These are phyloP conservation scores for Dendrolimus kikuchii DNA, from an alignment of 1,140 invertebrate species.

Conservation along the genomic window DNA sequence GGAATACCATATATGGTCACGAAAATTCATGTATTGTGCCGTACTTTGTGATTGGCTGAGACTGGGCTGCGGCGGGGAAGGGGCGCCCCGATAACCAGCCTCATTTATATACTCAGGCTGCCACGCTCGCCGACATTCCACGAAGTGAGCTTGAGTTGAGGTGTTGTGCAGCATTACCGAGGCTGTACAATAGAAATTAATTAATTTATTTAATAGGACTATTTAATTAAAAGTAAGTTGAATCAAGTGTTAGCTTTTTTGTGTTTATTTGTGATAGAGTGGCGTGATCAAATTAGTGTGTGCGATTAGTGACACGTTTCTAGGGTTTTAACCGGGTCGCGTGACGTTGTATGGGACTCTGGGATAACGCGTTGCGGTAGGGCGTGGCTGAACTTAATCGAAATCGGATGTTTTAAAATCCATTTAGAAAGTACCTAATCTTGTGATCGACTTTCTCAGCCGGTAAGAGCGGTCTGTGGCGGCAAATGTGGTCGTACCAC, in stretches of 20 bases:
- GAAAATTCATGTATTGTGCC: slow-evolving; percentile 55
- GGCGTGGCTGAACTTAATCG: slow-evolving; percentile 45
- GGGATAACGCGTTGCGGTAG: slow-evolving; percentile 64
- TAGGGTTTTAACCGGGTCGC: slow-evolving; percentile 23
- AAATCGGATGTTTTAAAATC: slow-evolving; percentile 11
- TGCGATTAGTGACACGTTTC: slow-evolving; percentile 56
- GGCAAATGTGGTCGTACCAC: slow-evolving; percentile 28
- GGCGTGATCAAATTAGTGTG: slow-evolving; percentile 38
- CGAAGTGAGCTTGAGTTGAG: slow-evolving; percentile 61
- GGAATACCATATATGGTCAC: slow-evolving; percentile 70
- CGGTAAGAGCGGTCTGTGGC: slow-evolving; percentile 21
- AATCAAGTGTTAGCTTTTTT: slow-evolving; percentile 21
- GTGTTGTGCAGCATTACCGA: slow-evolving; percentile 62
- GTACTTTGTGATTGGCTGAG: slow-evolving; percentile 51
- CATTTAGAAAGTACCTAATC: slow-evolving; percentile 25
- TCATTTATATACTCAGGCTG: slow-evolving; percentile 63
- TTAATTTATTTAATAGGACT: slow-evolving; percentile 68
- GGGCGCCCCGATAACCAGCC: slow-evolving; percentile 61
- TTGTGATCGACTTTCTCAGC: slow-evolving; percentile 32
- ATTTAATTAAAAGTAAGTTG: slow-evolving; percentile 69
- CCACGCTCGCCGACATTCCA: slow-evolving; percentile 61
- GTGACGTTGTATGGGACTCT: slow-evolving; percentile 36
- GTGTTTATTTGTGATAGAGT: slow-evolving; percentile 36
- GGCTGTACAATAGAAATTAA: slow-evolving; percentile 68
- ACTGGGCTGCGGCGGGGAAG: slow-evolving; percentile 46